phyloP scores from a whole-genome alignment of 2,797 vertebrate species.

The Microtus californicus region DNA sequence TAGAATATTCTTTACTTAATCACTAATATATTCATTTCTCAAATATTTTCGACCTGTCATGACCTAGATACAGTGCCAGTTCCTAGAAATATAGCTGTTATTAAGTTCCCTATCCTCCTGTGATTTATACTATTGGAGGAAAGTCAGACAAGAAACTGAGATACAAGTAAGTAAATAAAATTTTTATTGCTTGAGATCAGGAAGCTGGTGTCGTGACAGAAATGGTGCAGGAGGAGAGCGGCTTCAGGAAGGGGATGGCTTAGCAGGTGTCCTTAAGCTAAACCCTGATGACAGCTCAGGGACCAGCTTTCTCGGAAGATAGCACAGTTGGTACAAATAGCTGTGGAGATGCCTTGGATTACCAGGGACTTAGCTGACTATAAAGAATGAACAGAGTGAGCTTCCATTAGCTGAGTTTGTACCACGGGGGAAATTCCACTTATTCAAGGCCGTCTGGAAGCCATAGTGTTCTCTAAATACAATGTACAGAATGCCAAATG shows the following conservation, averaged over 20 bases:
- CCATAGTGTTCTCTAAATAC: background rate
- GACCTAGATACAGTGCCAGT: background rate
- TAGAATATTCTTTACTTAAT: background rate
- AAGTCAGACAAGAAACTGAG: conserved; percentile 25
- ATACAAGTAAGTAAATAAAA: conserved; percentile 4
- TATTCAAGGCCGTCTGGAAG: background rate
- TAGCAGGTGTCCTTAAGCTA: background rate
- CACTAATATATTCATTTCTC: conserved; percentile 9
- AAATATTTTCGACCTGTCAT: conserved; percentile 8
- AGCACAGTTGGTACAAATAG: background rate
- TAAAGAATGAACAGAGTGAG: background rate
- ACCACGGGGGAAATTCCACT: background rate
- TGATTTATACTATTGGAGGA: conserved; percentile 47
- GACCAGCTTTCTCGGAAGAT: background rate
- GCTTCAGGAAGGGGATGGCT: background rate
- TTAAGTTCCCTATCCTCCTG: background rate
- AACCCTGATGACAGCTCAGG: background rate
- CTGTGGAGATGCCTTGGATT: background rate
- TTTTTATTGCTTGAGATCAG: background rate
- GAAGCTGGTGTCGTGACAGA: background rate
- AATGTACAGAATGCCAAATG: background rate
- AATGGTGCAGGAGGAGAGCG: background rate
- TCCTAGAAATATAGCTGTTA: background rate
- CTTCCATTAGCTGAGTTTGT: background rate
- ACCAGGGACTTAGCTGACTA: background rate